Base-by-base conservation (phyloP, 2,113 vertebrate species). In the Pelmatolapia mariae region DNA sequence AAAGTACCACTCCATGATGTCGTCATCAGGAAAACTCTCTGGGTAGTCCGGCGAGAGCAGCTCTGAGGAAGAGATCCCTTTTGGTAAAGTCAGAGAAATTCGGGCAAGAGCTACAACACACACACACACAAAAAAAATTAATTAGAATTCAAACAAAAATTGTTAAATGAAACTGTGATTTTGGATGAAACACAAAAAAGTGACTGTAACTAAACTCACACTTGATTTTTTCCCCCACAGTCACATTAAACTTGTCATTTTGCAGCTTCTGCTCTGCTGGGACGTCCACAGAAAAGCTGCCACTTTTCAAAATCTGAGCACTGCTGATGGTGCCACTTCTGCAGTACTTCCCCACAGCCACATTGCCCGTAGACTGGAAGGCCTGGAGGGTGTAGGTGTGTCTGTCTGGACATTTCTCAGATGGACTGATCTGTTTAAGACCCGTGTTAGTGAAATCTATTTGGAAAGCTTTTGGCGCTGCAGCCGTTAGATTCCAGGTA, bases 31-130 rank as follows among this genome's bases (percentile, higher is more conserved):
- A 63, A 98, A 98, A 68, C 97, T 97, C 1, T 81, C 81, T 0
- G 97, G 98, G 87, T 97, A 99, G 94, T 98, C 97, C 11, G 98
- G 97, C 2, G 98, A 98, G 92, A 98, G 95, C 84, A 99, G 92
- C 16, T 95, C 97, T 1, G 95, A 33, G 1, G 94, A 93, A 12
- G 97, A 97, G 5, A 95, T 22, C 56, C 82, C 96, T 59, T 57
- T 91, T 8, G 96, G 94, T 54, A 98, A 95, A 3, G 76, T 76
- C 6, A 98, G 96, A n/a, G 97, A 96, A 11, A 99, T 95, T 93
- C 96, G 94, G 83, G 97, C 97, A 11, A 98, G 92, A 7, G 96
- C 98, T 99, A 43, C n/a, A n/a, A 68, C 18, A n/a, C 22, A 24
- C 24, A 24, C 24, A 36, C 5, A 36, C 26, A 26, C 2, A 24